A percentile compares a stretch with the other conserved stretches of the same genome.
These are phyloP conservation scores for Apotomis betuletana DNA, from an alignment of 2,888 invertebrate genomes.

Conservation along the genomic window DNA sequence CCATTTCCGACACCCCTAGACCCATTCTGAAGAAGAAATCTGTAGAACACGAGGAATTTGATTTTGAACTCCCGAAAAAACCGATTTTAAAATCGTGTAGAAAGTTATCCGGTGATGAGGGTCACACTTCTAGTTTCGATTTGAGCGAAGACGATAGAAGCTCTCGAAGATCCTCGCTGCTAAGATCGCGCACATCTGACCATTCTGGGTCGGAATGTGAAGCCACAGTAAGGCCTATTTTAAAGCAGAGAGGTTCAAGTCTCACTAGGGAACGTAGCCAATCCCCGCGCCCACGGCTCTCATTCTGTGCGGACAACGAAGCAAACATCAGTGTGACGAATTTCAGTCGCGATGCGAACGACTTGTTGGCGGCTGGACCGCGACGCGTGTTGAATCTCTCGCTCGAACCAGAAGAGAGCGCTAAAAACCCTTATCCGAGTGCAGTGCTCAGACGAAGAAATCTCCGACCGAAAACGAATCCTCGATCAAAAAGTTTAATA, in stretches of 20 bases:
- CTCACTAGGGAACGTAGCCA: slow-evolving; percentile 84
- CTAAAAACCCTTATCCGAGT: slow-evolving; percentile 61
- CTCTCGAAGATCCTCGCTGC: slow-evolving; percentile 82
- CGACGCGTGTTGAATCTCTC: slow-evolving; percentile 72
- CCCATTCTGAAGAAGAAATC: slow-evolving; percentile 95
- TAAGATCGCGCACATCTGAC: slow-evolving; percentile 81
- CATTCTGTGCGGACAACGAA: slow-evolving; percentile 84
- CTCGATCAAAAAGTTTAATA: slow-evolving; percentile 77
- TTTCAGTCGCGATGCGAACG: slow-evolving; percentile 76
- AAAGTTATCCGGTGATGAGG: slow-evolving; percentile 86
- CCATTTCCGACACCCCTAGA: slow-evolving; percentile 81
- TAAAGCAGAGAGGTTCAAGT: slow-evolving; percentile 85
- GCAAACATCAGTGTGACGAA: slow-evolving; percentile 75
- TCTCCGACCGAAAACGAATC: slow-evolving; percentile 72
- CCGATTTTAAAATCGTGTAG: slow-evolving; percentile 91
- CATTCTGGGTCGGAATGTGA: slow-evolving; percentile 84
- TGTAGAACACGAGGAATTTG: slow-evolving; percentile 88
- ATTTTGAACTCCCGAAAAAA: slow-evolving; percentile 87
- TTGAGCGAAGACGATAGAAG: slow-evolving; percentile 82
- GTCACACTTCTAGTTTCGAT: slow-evolving; percentile 81
- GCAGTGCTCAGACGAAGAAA: slow-evolving; percentile 77
- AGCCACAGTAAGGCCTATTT: slow-evolving; percentile 85
- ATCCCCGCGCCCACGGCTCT: slow-evolving; percentile 85
- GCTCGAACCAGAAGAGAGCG: slow-evolving; percentile 66
- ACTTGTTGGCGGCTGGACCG: slow-evolving; percentile 78